Base-by-base conservation (phyloP, 2,888 invertebrate genomes). In the Amphipyra berbera region DNA sequence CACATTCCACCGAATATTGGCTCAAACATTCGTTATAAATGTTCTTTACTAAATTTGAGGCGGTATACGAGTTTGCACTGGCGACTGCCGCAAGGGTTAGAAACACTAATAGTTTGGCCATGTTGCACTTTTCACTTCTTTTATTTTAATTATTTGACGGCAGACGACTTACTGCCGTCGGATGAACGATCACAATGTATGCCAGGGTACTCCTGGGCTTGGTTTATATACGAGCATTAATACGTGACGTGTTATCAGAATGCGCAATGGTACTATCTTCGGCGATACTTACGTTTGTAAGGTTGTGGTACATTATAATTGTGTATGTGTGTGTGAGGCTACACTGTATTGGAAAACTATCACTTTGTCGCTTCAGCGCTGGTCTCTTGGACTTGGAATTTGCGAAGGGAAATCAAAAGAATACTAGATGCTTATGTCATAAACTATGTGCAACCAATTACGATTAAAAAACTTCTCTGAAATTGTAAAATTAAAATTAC, bases 1-100 rank as follows among this genome's bases (percentile, higher is more conserved):
- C 96, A 91, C 98, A 98, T 82, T 96, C 95, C 70, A 96, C 94
- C 44, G 96, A 96, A 82, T 96, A 96, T 81, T 96, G 96, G 85
- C 96, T 96, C 49, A 97, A 86, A 82, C 97, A 97, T 87, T 96
- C 95, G 55, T 95, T 90, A 86, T 97, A 97, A 90, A 97, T 96
- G 82, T 96, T 97, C 70, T 92, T 93, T 14, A 96, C 94, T 82
- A 97, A 89, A 70, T 96, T 96, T 2, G 96, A 92, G 1, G 97
- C 97, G n/a, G 97, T 95, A 68, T 91, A 90, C 10, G 83, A 75
- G 62, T 92, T 85, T 56, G 90, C 92, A 88, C 90, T 91, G 61
- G 91, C 88, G 55, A 87, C 79, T 13, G 92, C 91, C 79, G 85
- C 87, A 69, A 92, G 69, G 10, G 90, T 86, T 78, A 94, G 79